These are phyloP conservation scores for Dolichopus griseipennis DNA, from an alignment of 2,888 invertebrate genomes.

Conservation along the genomic window DNA sequence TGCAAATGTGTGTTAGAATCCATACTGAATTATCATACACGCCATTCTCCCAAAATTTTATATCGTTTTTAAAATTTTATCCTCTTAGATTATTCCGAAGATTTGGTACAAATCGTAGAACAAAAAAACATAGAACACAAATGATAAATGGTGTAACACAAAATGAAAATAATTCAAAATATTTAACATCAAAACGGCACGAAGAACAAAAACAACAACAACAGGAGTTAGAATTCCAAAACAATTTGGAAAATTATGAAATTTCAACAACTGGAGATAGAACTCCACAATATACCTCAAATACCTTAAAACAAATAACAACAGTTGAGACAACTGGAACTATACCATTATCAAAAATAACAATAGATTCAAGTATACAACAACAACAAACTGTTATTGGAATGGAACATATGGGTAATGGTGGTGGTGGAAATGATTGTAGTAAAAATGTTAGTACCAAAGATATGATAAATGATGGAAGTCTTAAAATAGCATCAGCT, in stretches of 20 bases:
- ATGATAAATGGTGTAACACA: neutral
- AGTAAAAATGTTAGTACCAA: neutral
- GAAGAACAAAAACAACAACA: neutral
- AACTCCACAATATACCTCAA: neutral
- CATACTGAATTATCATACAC: too few relatives aligned
- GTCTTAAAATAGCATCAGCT: constrained; percentile 16
- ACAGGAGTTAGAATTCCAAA: constrained; percentile 12
- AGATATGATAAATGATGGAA: constrained; percentile 10
- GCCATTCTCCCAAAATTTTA: too few relatives aligned
- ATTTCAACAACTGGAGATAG: constrained; percentile 23
- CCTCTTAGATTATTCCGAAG: constrained; percentile 35
- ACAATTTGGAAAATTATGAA: constrained; percentile 26
- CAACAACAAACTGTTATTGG: neutral
- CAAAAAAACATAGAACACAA: constrained; percentile 12
- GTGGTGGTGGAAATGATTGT: neutral
- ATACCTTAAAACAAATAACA: neutral
- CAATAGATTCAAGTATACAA: neutral
- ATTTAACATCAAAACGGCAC: neutral
- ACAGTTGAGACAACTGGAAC: neutral
- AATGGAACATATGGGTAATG: neutral
- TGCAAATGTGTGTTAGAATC: too few relatives aligned
- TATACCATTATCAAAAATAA: neutral
- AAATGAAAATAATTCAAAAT: neutral
- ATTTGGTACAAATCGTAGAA: constrained; percentile 35
- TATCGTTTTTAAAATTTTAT: too few relatives aligned